Evolutionary conservation across 35 echinoderm and acorn worm species (phyloP).

Genomic region (Holothuria glaberrima): DNA sequence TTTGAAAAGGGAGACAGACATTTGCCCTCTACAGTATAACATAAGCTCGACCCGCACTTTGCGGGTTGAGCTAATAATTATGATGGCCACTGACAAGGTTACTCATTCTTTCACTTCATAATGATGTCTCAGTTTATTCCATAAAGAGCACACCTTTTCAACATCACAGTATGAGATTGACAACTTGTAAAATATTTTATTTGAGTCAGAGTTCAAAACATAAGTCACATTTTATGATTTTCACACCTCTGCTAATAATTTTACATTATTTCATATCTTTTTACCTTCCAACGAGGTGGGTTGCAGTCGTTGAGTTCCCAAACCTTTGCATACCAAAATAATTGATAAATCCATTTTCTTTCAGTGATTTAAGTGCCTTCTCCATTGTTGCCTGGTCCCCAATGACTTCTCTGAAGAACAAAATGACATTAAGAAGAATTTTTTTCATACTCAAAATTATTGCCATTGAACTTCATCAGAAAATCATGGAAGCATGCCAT

Average conservation of each 20-base stretch:
- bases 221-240: not conserved
- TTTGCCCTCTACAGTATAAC: no score
- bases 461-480: no score
- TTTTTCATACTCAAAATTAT: not conserved
- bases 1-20: no score
- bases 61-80: no score
- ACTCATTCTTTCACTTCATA: no score
- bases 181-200: no score
- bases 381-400: slow-evolving; percentile 65
- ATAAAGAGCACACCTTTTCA: no score
- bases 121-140: no score
- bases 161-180: no score
- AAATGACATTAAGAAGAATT: slow-evolving; percentile 23
- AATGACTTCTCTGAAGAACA: slow-evolving; percentile 64
- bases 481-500: not conserved
- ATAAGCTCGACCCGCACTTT: no score
- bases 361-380: slow-evolving; percentile 73
- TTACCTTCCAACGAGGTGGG: slow-evolving; percentile 85
- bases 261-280: not conserved
- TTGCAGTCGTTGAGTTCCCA: slow-evolving; percentile 82
- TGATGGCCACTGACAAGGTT: no score
- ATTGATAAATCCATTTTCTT: slow-evolving; percentile 93
- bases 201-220: not conserved
- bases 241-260: not conserved
- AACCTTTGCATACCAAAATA: slow-evolving; percentile 99